Evolutionary conservation across 2,113 vertebrate species (phyloP).

Genomic region (Arenaria interpres): DNA sequence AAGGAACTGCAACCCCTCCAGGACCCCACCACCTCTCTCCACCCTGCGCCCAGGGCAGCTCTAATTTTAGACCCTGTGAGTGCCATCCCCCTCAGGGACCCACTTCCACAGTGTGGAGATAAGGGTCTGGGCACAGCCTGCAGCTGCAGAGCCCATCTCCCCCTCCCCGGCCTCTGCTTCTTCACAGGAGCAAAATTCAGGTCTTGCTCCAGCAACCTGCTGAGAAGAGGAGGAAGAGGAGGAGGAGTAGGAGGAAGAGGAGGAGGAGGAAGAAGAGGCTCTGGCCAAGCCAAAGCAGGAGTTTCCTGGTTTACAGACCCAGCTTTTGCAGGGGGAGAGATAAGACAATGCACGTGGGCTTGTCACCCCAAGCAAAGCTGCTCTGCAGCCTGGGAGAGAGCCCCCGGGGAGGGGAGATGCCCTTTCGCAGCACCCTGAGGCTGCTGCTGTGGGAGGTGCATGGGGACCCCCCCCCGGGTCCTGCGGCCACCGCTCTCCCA

Average conservation of each 20-base stretch:
- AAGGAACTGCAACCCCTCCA: background rate
- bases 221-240: constrained; percentile 3
- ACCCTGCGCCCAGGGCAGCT: background rate
- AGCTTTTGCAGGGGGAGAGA: background rate
- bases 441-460: background rate
- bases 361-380: background rate
- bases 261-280: constrained; percentile 20
- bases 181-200: background rate
- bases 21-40: background rate
- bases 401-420: background rate
- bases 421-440: background rate
- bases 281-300: background rate
- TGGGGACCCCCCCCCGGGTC: background rate
- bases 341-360: background rate
- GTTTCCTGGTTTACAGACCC: background rate
- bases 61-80: background rate
- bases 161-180: background rate
- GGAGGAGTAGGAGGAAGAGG: constrained; percentile 21
- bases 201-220: background rate
- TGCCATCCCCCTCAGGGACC: background rate
- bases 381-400: background rate
- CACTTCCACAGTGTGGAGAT: background rate
- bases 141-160: background rate
- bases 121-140: background rate
- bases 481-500: rapidly evolving